Evolutionary conservation across 2,888 invertebrate species (phyloP).

Genomic region (Sesia bembeciformis): DNA sequence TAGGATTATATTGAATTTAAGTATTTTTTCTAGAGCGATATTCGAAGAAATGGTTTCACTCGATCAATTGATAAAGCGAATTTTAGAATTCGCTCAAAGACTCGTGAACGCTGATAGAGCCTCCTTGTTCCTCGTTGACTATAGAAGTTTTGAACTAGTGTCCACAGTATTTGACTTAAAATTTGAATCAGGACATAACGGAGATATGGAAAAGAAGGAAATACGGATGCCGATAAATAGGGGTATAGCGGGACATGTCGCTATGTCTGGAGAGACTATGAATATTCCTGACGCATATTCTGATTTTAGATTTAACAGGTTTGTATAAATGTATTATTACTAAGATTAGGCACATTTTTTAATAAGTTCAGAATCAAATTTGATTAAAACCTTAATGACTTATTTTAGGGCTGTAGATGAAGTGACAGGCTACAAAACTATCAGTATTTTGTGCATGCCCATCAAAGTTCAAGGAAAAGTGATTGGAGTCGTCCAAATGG

Average conservation of each 20-base stretch:
- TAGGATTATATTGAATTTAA: background rate
- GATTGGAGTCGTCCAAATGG: conserved; percentile 93
- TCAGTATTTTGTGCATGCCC: conserved; percentile 89
- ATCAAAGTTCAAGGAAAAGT: conserved; percentile 85
- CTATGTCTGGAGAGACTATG: conserved; percentile 83
- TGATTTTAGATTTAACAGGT: conserved; percentile 83
- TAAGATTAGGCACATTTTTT: background rate
- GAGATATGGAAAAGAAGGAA: conserved; percentile 57
- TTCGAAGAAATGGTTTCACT: conserved; percentile 92
- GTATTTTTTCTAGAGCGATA: conserved; percentile 77
- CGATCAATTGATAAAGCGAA: conserved; percentile 86
- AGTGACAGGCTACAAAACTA: conserved; percentile 79
- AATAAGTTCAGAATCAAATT: background rate
- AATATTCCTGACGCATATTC: conserved; percentile 89
- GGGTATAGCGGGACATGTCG: conserved; percentile 89
- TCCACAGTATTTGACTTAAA: conserved; percentile 86
- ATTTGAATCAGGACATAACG: conserved; percentile 31
- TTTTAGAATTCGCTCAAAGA: conserved; percentile 87
- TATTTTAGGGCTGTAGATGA: conserved; percentile 75
- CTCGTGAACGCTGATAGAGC: conserved; percentile 89
- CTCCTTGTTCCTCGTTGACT: conserved; percentile 86
- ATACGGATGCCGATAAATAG: conserved; percentile 82
- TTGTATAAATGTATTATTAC: background rate
- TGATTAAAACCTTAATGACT: background rate
- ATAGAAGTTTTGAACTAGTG: conserved; percentile 81